Conservation (phyloP, 2,888 invertebrate species). For the Phymatocera aterrima region DNA sequence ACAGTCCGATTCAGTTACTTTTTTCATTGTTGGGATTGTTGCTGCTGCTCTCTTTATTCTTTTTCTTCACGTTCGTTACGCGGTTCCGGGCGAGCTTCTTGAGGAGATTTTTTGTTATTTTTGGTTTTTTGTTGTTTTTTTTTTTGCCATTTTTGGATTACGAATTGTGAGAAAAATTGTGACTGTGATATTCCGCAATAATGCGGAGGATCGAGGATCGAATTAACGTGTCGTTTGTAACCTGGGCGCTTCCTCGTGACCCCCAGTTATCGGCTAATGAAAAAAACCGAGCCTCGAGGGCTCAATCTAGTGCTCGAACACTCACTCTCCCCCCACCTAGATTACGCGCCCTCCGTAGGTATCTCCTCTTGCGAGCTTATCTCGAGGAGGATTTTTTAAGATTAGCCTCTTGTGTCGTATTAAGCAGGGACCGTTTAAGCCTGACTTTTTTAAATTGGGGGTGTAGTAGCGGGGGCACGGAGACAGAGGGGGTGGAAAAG, state of each 20-base stretch:
- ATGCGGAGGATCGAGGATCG: slow-evolving; percentile 52
- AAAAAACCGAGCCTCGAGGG: slow-evolving; percentile 64
- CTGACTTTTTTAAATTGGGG: slow-evolving; percentile 53
- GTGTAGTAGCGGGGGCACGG: slow-evolving; percentile 50
- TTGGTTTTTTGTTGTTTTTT: neutral
- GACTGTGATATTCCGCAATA: slow-evolving; percentile 56
- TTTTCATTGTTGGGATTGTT: neutral
- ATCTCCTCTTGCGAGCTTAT: slow-evolving; percentile 61
- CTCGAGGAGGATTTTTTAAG: slow-evolving; percentile 69
- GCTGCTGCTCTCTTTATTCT: neutral
- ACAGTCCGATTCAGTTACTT: neutral
- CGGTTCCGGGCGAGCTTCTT: neutral
- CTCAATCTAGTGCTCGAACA: slow-evolving; percentile 62
- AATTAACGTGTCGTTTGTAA: slow-evolving; percentile 71
- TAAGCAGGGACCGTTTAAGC: slow-evolving; percentile 70
- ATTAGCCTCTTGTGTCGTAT: slow-evolving; percentile 74
- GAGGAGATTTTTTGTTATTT: neutral
- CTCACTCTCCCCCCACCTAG: too few relatives aligned
- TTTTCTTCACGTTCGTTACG: neutral
- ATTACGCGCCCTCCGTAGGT: slow-evolving; percentile 39
- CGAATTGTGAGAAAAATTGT: neutral
- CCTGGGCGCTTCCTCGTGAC: slow-evolving; percentile 58
- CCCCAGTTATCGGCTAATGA: slow-evolving; percentile 71
- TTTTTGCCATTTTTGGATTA: neutral
- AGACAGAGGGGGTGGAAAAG: slow-evolving; percentile 22